phyloP scores from a whole-genome alignment of 1,140 invertebrate genomes.

The Bombyx mandarina region DNA sequence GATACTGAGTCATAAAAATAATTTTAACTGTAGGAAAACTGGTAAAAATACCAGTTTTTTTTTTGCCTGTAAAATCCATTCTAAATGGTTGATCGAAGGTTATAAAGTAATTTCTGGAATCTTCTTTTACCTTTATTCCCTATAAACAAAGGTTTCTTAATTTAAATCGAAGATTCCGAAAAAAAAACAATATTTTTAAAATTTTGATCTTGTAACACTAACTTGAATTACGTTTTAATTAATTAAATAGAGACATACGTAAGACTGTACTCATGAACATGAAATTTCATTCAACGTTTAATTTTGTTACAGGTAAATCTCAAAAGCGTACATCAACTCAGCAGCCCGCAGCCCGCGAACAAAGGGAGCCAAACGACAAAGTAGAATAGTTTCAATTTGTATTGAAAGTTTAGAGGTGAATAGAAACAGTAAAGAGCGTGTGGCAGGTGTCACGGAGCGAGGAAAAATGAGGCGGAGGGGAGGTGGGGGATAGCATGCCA shows the following conservation, averaged over 20 bases:
- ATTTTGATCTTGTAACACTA: no score
- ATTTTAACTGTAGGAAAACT: no score
- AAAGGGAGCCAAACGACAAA: slow-evolving; percentile 17
- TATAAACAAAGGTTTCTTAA: no score
- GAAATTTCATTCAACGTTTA: not conserved
- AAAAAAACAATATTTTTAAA: no score
- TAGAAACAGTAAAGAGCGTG: slow-evolving; percentile 15
- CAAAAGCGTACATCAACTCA: slow-evolving; percentile 11
- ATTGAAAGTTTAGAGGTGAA: slow-evolving; percentile 21
- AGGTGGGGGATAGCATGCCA: slow-evolving; percentile 63
- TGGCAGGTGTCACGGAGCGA: slow-evolving; percentile 21
- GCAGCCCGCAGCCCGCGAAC: slow-evolving; percentile 4
- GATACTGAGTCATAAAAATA: no score
- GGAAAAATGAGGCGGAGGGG: slow-evolving; percentile 37
- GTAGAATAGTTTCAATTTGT: slow-evolving; percentile 32
- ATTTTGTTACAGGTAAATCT: slow-evolving; percentile 22
- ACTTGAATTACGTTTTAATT: not conserved
- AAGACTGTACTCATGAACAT: not conserved
- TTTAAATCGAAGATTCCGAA: no score
- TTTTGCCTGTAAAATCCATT: no score
- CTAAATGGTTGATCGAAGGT: no score
- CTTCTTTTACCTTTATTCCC: no score
- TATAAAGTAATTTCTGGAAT: no score
- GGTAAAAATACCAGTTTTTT: no score
- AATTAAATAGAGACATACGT: not conserved